Conservation (phyloP, 1,140 invertebrate species). For the Lordiphosa clarofinis region DNA sequence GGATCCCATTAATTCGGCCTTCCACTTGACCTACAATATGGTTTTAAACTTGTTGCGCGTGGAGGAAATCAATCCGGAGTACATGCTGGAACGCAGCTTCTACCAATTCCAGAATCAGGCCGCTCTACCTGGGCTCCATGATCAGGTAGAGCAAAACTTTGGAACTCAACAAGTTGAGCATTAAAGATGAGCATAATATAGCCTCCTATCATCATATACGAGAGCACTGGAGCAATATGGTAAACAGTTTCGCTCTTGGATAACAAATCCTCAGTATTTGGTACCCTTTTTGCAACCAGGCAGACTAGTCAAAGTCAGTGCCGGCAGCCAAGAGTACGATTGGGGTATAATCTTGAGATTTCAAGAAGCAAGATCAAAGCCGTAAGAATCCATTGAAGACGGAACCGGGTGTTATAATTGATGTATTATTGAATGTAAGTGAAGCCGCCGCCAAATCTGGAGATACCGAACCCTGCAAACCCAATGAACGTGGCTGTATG, state of each 20-base stretch:
- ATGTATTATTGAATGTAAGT: conserved; percentile 91
- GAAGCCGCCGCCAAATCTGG: conserved; percentile 81
- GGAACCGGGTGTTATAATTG: conserved; percentile 86
- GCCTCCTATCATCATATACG: conserved; percentile 92
- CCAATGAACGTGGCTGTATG: conserved; percentile 81
- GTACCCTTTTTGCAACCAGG: conserved; percentile 97
- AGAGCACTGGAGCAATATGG: conserved; percentile 87
- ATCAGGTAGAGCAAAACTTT: conserved; percentile 87
- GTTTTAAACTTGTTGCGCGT: conserved; percentile 97
- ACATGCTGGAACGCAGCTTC: conserved; percentile 99
- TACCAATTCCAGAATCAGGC: conserved; percentile 99
- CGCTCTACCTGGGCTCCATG: conserved; percentile 92
- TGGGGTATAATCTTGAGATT: conserved; percentile 98
- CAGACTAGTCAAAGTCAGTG: conserved; percentile 94
- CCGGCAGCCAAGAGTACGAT: conserved; percentile 90
- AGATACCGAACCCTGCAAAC: conserved; percentile 84
- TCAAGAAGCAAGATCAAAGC: conserved; percentile 85
- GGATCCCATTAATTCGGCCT: conserved; percentile 98
- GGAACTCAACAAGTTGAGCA: conserved; percentile 83
- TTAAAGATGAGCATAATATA: conserved; percentile 89
- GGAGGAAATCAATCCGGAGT: conserved; percentile 99
- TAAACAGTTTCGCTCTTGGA: conserved; percentile 87
- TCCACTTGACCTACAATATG: conserved; percentile 99
- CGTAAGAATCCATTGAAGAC: conserved; percentile 82
- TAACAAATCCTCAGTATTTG: conserved; percentile 93